phyloP scores from a whole-genome alignment of 2,797 vertebrate species.

The Allobates femoralis region DNA sequence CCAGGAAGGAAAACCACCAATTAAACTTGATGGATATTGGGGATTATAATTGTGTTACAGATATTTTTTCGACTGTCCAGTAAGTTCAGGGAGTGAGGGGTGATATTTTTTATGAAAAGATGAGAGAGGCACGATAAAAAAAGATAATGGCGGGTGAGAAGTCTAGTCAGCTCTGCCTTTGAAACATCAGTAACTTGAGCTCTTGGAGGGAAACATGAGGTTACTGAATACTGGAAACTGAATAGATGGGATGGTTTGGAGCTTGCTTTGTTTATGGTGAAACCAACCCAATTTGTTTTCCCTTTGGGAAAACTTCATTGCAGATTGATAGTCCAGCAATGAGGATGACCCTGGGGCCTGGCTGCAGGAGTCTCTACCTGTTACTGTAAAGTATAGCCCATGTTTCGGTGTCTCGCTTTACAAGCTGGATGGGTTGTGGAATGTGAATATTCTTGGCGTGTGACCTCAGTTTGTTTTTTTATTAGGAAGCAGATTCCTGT shows the following conservation, averaged over 20 bases:
- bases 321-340: background rate
- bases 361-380: background rate
- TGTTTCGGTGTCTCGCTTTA: background rate
- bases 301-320: background rate
- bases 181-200: too few relatives aligned
- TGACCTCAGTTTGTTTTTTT: conserved; percentile 3
- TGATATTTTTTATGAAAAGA: too few relatives aligned
- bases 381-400: background rate
- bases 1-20: too few relatives aligned
- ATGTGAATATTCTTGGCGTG: background rate
- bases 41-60: too few relatives aligned
- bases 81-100: too few relatives aligned
- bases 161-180: too few relatives aligned
- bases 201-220: background rate
- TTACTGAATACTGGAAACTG: too few relatives aligned
- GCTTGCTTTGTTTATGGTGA: background rate
- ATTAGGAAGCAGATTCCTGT: conserved; percentile 31
- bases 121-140: too few relatives aligned
- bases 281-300: too few relatives aligned
- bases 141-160: too few relatives aligned
- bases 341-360: background rate
- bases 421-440: background rate
- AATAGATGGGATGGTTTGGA: background rate
- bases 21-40: too few relatives aligned
- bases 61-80: too few relatives aligned